Conservation (phyloP, 2,888 invertebrate genomes). For the Tuta absoluta region DNA sequence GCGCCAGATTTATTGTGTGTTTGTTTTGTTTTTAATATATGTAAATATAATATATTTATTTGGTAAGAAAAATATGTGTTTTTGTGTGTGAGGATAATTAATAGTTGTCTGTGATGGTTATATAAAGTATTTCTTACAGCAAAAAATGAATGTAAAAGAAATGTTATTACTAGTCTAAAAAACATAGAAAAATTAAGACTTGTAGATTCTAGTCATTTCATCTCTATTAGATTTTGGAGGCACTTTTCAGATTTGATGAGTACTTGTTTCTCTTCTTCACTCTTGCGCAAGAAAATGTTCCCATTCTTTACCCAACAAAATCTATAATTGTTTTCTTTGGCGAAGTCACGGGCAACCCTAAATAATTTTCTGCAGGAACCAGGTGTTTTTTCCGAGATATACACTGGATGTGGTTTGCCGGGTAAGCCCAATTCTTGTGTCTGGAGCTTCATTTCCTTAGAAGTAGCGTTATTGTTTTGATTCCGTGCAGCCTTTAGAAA, state of each 20-base stretch:
- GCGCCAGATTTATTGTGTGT: not conserved
- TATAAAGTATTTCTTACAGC: not conserved
- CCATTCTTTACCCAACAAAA: constrained; percentile 7
- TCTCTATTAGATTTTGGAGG: not conserved
- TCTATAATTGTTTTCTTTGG: not conserved
- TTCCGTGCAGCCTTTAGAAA: not conserved
- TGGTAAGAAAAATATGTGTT: not conserved
- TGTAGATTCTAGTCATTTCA: not conserved
- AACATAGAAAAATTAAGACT: not conserved
- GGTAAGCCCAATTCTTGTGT: not conserved
- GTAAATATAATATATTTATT: not conserved
- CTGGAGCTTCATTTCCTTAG: not conserved
- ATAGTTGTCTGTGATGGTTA: not conserved
- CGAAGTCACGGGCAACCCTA: not conserved
- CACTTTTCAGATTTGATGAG: not conserved
- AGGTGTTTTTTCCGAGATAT: not conserved
- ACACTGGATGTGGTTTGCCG: not conserved
- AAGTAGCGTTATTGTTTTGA: not conserved
- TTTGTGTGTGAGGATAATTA: not conserved
- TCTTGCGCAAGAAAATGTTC: not conserved
- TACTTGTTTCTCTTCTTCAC: not conserved
- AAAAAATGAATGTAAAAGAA: not conserved
- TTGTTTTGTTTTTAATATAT: not conserved
- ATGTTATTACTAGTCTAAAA: not conserved
- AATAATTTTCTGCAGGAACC: not conserved